Conservation (phyloP, 2,113 vertebrate genomes). For the Pteronura brasiliensis region DNA sequence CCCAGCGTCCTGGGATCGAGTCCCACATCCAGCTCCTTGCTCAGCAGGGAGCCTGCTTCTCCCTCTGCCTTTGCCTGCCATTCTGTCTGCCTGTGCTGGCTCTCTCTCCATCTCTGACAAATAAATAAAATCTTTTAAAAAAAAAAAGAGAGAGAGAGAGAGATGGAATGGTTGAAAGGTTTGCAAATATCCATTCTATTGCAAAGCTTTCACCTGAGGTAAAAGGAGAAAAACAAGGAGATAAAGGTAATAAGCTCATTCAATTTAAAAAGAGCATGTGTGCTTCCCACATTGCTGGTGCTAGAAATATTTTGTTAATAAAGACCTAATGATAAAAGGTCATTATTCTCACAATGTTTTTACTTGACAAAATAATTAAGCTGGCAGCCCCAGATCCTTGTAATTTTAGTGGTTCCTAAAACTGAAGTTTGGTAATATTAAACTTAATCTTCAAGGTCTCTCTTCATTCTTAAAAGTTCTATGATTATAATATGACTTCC, state of each 20-base stretch:
- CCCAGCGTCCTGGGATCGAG: no score
- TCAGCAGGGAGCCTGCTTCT: no score
- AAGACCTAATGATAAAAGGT: neutral
- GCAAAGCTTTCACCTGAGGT: neutral
- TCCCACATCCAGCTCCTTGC: no score
- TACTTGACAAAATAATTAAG: neutral
- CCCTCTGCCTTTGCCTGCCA: no score
- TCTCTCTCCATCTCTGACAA: no score
- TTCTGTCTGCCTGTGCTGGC: no score
- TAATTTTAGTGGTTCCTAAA: neutral
- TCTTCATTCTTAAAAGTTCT: slow-evolving; percentile 8
- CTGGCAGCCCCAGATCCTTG: neutral
- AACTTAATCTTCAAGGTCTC: neutral
- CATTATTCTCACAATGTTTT: neutral
- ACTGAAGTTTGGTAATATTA: neutral
- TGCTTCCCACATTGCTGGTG: neutral
- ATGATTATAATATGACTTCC: neutral
- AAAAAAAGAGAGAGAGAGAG: neutral
- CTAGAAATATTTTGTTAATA: neutral
- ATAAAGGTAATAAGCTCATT: neutral
- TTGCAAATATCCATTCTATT: neutral
- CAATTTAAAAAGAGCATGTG: neutral
- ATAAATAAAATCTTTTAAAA: no score
- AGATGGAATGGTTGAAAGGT: neutral
- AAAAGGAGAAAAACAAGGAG: neutral